Evolutionary conservation across 2,797 vertebrate genomes (phyloP), one percentile per base, ranked within the genome.

Genomic region (Myotis vivesi): DNA sequence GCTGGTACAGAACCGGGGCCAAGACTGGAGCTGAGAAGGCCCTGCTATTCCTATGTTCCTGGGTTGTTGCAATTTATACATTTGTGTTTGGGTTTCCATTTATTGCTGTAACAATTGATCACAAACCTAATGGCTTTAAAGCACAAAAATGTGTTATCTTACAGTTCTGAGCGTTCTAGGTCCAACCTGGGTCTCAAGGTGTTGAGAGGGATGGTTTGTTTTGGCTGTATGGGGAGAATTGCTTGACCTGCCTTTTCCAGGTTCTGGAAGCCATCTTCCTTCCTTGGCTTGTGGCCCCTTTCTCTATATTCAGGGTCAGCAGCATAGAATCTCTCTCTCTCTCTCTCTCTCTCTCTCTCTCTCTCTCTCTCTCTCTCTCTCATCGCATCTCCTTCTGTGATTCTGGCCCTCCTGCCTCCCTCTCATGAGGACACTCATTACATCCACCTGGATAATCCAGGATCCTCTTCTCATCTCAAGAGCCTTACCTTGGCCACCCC

Each of bases 1-100:
- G 15, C 92, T 69, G 46, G 44, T 44, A 17, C 41, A 41, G 72
- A 13, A 11, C 23, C 76, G 6, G n/a, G 23, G 38, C 66, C 28
- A 25, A 49, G 64, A 12, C 7, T 3, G n/a, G 36, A 80, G 19
- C 12, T 1, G 11, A 33, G 12, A 8, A 38, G 8, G 20, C 25
- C 23, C 62, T 19, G 33, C 33, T 1, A 17, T 20, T 16, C 15
- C n/a, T 3, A 0, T 33, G 19, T 75, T 19, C n/a, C 49, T 33
- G 7, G 15, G 5, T 0, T 59, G 13, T 17, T 44, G 5, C 4
- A 25, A 0, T 28, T 30, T 22, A 0, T 3, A 10, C 33, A 13
- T 76, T 16, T 41, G 30, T 66, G 10, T 20, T 44, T 9, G 36
- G 20, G 1, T 62, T 62, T 73, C 72, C 30, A 33, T 5, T 77